Evolutionary conservation across 2,888 invertebrate species (phyloP).

Genomic region (Ormia ochracea): DNA sequence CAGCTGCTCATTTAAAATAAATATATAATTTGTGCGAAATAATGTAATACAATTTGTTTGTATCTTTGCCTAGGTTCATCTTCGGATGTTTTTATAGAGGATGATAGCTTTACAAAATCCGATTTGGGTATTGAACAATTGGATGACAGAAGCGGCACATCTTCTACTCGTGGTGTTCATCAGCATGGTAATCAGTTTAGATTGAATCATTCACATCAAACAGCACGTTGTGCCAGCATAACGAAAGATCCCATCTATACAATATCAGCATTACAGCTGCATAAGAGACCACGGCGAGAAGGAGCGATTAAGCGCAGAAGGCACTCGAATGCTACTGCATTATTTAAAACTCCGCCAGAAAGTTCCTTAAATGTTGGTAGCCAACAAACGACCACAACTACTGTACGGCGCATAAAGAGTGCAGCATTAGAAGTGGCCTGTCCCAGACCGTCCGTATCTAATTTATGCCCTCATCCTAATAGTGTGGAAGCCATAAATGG

Average conservation of each 20-base stretch:
- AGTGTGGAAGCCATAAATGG: conserved; percentile 86
- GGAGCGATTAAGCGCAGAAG: conserved; percentile 72
- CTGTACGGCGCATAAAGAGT: conserved; percentile 83
- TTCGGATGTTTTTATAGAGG: conserved; percentile 76
- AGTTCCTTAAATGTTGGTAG: conserved; percentile 61
- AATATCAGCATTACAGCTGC: conserved; percentile 81
- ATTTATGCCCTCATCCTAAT: conserved; percentile 88
- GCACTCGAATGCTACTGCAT: conserved; percentile 77
- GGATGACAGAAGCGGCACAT: conserved; percentile 62
- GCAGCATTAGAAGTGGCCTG: conserved; percentile 85
- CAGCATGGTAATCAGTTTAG: conserved; percentile 63
- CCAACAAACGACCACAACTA: conserved; percentile 58
- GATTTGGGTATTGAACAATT: conserved; percentile 76
- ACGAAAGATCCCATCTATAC: conserved; percentile 72
- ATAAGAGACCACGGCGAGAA: conserved; percentile 70
- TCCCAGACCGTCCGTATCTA: conserved; percentile 82
- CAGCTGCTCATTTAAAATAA: not conserved
- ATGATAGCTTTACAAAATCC: conserved; percentile 76
- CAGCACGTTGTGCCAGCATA: conserved; percentile 72
- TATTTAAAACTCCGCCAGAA: conserved; percentile 68
- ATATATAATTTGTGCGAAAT: no score
- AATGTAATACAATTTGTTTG: not conserved
- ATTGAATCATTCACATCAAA: conserved; percentile 63
- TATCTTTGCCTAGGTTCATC: conserved; percentile 69
- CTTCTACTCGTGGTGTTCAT: conserved; percentile 64